Base-by-base conservation (phyloP, 2,888 invertebrate genomes). In the Cheilosia vulpina region DNA sequence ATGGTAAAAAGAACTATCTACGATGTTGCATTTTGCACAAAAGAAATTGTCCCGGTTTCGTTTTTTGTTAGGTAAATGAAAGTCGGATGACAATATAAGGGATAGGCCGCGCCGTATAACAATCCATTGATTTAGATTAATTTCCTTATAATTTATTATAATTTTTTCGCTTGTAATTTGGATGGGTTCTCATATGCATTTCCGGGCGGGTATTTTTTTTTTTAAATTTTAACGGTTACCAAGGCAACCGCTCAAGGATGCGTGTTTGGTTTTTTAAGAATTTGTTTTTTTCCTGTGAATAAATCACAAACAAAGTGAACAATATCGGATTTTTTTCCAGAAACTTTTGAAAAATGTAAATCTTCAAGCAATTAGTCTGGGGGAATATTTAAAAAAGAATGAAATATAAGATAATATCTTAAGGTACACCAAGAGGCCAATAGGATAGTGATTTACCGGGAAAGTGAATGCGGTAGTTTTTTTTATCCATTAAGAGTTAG, bases 71-170 rank as follows among this genome's bases (percentile, higher is more conserved):
- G 71, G 78, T 79, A 87, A 69, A 81, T 72, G 58, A 84, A 84
- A 63, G 69, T 66, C 77, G 21, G 73, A 82, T n/a, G 79, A 78
- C 66, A 87, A 87, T 77, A 65, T 80, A 69, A 71, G 73, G 63
- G 52, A 53, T 38, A 38, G 38, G 38, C 38, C 38, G 58, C 66
- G 60, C 62, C 53, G 72, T 87, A 88, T 87, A 88, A 88, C 85
- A 87, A 87, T 87, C 81, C 79, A 87, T 81, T 88, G 80, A 81
- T 79, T 68, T 73, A 85, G 87, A 87, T 88, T 87, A 88, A 88
- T 84, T 87, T 87, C 87, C 88, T 88, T 87, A 87, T 88, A 85
- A 87, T 87, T 87, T 87, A 87, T 87, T 87, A 81, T 81, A 85
- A 85, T 85, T 85, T 85, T 80, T 31, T 31, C 31, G 75, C 24